Conservation (phyloP, 2,797 vertebrate species). For the Choloepus didactylus region DNA sequence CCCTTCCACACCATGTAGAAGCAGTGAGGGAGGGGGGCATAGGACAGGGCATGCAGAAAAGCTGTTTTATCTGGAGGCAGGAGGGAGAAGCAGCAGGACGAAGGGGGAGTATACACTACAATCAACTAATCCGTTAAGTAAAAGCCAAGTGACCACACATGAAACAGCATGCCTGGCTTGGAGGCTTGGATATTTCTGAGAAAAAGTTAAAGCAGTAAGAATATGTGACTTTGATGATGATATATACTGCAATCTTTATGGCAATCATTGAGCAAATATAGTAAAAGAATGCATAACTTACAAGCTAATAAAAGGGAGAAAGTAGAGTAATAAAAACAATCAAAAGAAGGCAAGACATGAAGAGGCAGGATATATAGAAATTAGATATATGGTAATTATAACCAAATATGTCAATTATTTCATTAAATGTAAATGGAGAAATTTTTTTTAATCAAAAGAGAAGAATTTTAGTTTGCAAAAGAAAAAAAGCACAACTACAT, state of each 20-base stretch:
- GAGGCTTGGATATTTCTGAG: background rate
- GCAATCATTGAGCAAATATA: background rate
- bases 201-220: background rate
- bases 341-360: background rate
- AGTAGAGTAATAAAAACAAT: background rate
- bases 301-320: background rate
- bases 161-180: background rate
- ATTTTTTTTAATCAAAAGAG: background rate
- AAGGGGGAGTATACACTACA: background rate
- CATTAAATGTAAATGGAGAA: background rate
- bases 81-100: rapidly evolving
- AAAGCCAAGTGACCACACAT: background rate
- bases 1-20: background rate
- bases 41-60: background rate
- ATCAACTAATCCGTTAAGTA: background rate
- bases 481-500: background rate
- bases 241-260: background rate
- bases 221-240: background rate
- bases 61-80: background rate
- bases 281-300: background rate
- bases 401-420: background rate
- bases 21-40: rapidly evolving
- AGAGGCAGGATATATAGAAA: background rate
- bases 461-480: background rate
- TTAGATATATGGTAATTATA: background rate